Evolutionary conservation across 2,797 vertebrate genomes (phyloP).

Genomic region (Hybognathus amarus): DNA sequence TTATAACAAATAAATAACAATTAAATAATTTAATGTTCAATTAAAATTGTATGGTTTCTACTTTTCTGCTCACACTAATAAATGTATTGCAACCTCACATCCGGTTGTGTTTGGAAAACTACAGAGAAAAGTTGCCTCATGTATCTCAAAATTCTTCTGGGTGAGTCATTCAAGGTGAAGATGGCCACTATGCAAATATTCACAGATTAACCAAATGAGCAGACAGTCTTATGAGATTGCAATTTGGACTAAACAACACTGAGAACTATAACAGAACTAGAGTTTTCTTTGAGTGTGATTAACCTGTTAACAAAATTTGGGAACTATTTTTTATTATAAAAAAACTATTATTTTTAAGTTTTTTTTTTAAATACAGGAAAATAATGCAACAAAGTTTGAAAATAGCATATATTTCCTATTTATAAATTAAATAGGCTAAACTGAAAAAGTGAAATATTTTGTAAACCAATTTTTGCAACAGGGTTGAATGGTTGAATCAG

Average conservation of each 20-base stretch:
- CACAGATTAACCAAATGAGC: conserved; percentile 33
- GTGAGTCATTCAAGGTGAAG: conserved; percentile 36
- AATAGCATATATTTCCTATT: no score
- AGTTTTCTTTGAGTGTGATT: not conserved
- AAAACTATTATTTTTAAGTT: no score
- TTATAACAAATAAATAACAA: not conserved
- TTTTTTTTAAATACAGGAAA: no score
- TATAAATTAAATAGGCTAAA: not conserved
- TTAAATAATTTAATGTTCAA: not conserved
- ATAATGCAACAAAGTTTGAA: no score
- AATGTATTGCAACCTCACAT: not conserved
- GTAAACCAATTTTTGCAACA: not conserved
- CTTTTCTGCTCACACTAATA: not conserved
- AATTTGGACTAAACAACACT: not conserved
- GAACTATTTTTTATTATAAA: not conserved
- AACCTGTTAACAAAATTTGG: not conserved
- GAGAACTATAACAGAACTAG: not conserved
- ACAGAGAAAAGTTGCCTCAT: conserved; percentile 16
- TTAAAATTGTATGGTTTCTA: not conserved
- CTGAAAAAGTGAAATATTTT: not conserved
- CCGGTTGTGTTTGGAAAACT: not conserved
- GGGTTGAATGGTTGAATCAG: not conserved
- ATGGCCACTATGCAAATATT: conserved; percentile 28
- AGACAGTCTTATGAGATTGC: conserved; percentile 1
- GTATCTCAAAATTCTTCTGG: not conserved